Evolutionary conservation across 2,113 vertebrate genomes (phyloP).

Genomic region (Petrocephalus microphthalmus): DNA sequence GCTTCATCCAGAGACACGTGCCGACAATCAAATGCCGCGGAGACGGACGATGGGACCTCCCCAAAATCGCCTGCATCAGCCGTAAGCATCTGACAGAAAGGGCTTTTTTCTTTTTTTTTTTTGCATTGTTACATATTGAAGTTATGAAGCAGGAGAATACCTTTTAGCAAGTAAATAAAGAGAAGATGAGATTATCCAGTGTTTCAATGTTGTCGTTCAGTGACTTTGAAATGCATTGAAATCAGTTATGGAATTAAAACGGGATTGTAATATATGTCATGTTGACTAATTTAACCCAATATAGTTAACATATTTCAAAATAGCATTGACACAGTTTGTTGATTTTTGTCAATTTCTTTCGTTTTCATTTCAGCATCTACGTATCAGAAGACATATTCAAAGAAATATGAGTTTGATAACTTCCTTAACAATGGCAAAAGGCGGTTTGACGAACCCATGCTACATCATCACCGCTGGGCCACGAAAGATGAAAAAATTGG

Average conservation of each 20-base stretch:
- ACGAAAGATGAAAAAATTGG: constrained; percentile 64
- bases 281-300: neutral
- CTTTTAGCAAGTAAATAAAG: neutral
- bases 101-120: neutral
- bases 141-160: neutral
- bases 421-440: constrained; percentile 58
- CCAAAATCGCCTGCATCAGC: constrained; percentile 84
- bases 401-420: constrained; percentile 67
- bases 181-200: neutral
- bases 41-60: constrained; percentile 82
- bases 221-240: neutral
- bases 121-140: neutral
- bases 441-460: constrained; percentile 57
- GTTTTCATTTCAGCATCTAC: constrained; percentile 67
- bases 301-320: neutral
- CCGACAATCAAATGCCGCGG: constrained; percentile 81
- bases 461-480: constrained; percentile 71
- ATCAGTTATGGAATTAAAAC: neutral
- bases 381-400: constrained; percentile 74
- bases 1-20: constrained; percentile 85
- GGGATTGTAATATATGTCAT: neutral
- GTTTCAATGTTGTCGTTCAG: neutral
- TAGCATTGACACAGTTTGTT: neutral
- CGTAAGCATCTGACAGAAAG: constrained; percentile 66
- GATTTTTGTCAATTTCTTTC: neutral